Evolutionary conservation across 1,140 invertebrate species (phyloP).

Genomic region (Apis mellifera): Amel_HAv3.1 CM009932.2:8449001-8449500

Average conservation of each 20-base stretch:
- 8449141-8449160: not conserved
- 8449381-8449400: too few species aligned
- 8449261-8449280: not conserved
- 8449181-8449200: not conserved
- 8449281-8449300: not conserved
- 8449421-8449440: not conserved
- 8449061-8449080: constrained; percentile 30
- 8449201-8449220: too few species aligned
- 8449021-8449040: constrained; percentile 25
- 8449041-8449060: not conserved
- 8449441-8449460: not conserved
- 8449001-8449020: constrained; percentile 50
- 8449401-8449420: not conserved
- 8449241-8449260: not conserved
- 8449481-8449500: not conserved
- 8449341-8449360: not conserved
- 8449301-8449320: too few species aligned
- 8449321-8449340: too few species aligned
- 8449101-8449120: not conserved
- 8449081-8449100: constrained; percentile 45
- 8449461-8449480: not conserved
- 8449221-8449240: too few species aligned
- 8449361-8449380: not conserved
- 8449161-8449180: not conserved
- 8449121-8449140: constrained; percentile 35